Conservation (phyloP, 2,888 invertebrate species). For the Lymantria dispar region DNA sequence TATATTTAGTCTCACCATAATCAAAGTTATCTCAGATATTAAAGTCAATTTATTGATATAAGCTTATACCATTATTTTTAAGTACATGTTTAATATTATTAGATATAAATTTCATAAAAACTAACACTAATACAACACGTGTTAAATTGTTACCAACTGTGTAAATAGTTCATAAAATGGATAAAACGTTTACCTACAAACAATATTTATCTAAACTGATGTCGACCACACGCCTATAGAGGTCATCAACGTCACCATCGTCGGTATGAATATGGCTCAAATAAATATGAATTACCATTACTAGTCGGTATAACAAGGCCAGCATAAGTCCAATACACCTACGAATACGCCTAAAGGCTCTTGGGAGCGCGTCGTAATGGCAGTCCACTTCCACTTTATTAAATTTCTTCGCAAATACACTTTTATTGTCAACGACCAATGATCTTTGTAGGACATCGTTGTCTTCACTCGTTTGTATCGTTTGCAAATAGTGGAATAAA, state of each 20-base stretch:
- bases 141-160: neutral
- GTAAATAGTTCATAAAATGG: slow-evolving; percentile 10
- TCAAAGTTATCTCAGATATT: too few species aligned
- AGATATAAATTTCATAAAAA: neutral
- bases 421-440: slow-evolving; percentile 74
- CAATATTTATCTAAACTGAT: slow-evolving; percentile 25
- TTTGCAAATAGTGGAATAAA: slow-evolving; percentile 76
- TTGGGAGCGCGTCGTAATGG: slow-evolving; percentile 62
- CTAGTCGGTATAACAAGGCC: slow-evolving; percentile 38
- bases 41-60: too few species aligned
- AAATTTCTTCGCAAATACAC: slow-evolving; percentile 82
- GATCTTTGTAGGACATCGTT: slow-evolving; percentile 71
- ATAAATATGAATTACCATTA: slow-evolving; percentile 50
- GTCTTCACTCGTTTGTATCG: slow-evolving; percentile 69
- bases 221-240: slow-evolving; percentile 5
- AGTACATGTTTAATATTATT: too few species aligned
- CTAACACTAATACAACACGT: slow-evolving; percentile 22
- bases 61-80: too few species aligned
- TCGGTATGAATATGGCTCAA: slow-evolving; percentile 14
- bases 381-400: slow-evolving; percentile 80
- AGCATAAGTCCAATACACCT: slow-evolving; percentile 22
- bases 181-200: slow-evolving; percentile 18
- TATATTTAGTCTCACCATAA: too few species aligned
- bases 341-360: slow-evolving; percentile 37
- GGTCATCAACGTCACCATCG: slow-evolving; percentile 1